Evolutionary conservation across 2,113 vertebrate genomes (phyloP).

Genomic region (Oreochromis niloticus): DNA sequence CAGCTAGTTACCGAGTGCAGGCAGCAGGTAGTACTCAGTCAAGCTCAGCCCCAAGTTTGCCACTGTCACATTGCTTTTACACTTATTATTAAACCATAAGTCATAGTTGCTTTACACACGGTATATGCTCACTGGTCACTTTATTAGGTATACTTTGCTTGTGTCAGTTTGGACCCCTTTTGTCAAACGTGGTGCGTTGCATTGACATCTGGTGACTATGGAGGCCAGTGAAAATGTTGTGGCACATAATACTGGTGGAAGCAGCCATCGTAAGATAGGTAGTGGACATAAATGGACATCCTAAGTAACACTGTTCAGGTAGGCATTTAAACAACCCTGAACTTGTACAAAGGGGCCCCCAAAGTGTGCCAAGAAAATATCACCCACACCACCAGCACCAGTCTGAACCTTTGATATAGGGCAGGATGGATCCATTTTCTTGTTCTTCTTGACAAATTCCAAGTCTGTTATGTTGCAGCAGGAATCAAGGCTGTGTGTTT

Average conservation of each 20-base stretch:
- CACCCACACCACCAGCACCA: neutral
- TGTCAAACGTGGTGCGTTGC: neutral
- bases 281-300: neutral
- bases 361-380: neutral
- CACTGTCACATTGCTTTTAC: neutral
- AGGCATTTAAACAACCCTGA: neutral
- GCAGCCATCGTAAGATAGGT: neutral
- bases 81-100: neutral
- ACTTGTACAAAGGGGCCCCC: neutral
- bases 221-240: neutral
- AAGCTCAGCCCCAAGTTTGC: neutral
- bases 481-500: neutral
- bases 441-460: neutral
- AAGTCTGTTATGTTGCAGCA: neutral
- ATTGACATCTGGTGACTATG: neutral
- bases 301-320: neutral
- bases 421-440: neutral
- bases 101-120: rapidly evolving
- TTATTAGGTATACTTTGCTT: neutral
- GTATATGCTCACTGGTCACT: neutral
- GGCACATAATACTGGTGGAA: neutral
- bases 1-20: neutral
- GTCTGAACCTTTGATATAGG: neutral
- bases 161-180: neutral
- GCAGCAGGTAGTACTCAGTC: neutral